phyloP scores from a whole-genome alignment of 2,888 invertebrate species.

The Automeris io region DNA sequence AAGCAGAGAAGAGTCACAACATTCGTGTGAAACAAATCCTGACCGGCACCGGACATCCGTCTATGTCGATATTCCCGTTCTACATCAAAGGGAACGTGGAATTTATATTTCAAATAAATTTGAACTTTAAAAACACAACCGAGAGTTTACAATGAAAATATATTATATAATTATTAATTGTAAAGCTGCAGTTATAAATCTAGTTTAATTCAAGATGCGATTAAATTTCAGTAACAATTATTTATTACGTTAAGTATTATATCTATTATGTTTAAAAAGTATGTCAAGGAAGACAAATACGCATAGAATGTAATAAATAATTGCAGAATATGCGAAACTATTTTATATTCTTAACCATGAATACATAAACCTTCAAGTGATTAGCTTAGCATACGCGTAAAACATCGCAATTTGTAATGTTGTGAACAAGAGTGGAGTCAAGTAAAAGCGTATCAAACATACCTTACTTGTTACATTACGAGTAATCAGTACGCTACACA shows the following conservation, averaged over 20 bases:
- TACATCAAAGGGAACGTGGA: conserved; percentile 67
- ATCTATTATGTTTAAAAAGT: background rate
- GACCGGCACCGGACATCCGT: conserved; percentile 77
- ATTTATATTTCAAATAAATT: conserved; percentile 39
- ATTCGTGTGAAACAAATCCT: conserved; percentile 74
- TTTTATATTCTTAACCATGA: conserved; percentile 21
- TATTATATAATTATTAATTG: conserved; percentile 22
- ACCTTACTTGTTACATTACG: conserved; percentile 11
- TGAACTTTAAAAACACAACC: conserved; percentile 43
- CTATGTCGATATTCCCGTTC: conserved; percentile 75
- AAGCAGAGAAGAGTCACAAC: conserved; percentile 43
- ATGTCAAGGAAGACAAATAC: conserved; percentile 13
- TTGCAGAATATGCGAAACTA: conserved; percentile 15
- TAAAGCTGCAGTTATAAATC: conserved; percentile 58
- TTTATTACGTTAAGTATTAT: conserved; percentile 10
- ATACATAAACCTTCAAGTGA: conserved; percentile 20
- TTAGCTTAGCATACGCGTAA: conserved; percentile 18
- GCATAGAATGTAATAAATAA: conserved; percentile 16
- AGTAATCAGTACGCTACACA: conserved; percentile 8
- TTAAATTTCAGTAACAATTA: conserved; percentile 50
- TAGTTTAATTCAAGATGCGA: conserved; percentile 55
- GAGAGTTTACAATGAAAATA: conserved; percentile 26
- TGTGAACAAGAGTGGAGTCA: conserved; percentile 5
- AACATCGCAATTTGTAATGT: conserved; percentile 20
- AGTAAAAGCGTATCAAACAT: conserved; percentile 15